Percentiles rank a stretch among this genome's conserved stretches.
These are phyloP conservation scores for Alaudala cheleensis DNA, from an alignment of 2,113 vertebrate genomes.

Conservation along the genomic window DNA sequence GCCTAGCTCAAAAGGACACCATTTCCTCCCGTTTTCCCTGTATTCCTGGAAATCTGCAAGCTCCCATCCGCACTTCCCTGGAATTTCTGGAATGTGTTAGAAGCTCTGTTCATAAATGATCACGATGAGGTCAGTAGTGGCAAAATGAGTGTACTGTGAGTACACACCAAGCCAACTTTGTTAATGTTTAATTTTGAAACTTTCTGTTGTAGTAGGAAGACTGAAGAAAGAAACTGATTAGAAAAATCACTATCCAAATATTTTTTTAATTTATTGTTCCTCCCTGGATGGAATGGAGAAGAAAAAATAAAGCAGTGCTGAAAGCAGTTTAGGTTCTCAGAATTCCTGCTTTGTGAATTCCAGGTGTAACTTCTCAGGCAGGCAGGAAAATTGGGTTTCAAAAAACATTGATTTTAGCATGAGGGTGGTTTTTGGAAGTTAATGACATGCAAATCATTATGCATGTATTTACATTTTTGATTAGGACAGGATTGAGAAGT, in stretches of 20 bases:
- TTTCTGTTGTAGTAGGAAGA: not conserved
- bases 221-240: not conserved
- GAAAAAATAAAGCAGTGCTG: not conserved
- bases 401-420: not conserved
- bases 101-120: not conserved
- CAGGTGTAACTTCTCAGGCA: constrained; percentile 38
- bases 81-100: not conserved
- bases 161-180: rapidly evolving
- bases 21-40: not conserved
- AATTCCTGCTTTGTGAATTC: not conserved
- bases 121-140: not conserved
- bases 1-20: not conserved
- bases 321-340: not conserved
- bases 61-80: not conserved
- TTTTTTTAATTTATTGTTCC: not conserved
- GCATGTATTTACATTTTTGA: constrained; percentile 54
- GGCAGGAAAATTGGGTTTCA: not conserved
- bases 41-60: not conserved
- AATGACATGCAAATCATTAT: constrained; percentile 49
- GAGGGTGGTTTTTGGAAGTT: constrained; percentile 12
- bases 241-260: not conserved
- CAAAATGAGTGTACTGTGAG: not conserved
- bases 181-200: not conserved
- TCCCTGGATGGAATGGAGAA: not conserved
- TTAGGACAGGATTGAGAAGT: constrained; percentile 12